Evolutionary conservation across 2,797 vertebrate genomes (phyloP), one percentile per base, ranked within the genome.

Genomic region (Loriculus beryllinus): DNA sequence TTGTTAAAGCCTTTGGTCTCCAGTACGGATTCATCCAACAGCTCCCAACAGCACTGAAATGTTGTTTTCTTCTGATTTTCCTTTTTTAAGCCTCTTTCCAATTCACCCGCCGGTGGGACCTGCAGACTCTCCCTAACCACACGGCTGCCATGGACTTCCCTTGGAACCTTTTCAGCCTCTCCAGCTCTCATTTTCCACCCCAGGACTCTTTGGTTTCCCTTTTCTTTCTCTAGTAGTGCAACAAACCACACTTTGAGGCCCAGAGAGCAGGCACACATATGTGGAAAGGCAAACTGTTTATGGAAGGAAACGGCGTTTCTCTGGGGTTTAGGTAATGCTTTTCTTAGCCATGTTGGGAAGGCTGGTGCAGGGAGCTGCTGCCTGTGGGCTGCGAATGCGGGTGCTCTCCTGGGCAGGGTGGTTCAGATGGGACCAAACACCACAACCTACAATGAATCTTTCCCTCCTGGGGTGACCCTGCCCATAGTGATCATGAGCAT

Each of bases 281-380:
- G 10, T 43, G 60, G 87, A 72, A 75, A 71, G 23, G 8, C 43
- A 48, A 71, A 67, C 6, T 63, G 69, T 48, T 70, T 48, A 12
- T 77, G 77, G 80, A 84, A 76, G 39, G 67, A 68, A 51, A 10
- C 3, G 5, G 21, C 1, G 0, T 43, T 74, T 56, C 10, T 4
- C 17, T 2, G 35, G 67, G 23, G 8, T 86, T 86, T 42, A 2
- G 21, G 39, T 11, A 4, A 16, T 3, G 35, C 31, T 57, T 69
- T 51, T 25, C 28, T 33, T 18, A 70, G 80, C 68, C 0, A 0
- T 7, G 2, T 1, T 1, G 16, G 42, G 43, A 31, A 26, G n/a
- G 26, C 0, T 3, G 33, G 6, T 10, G 20, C 49, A 29, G 71
- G 62, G 21, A 77, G 40, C 43, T 0, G 2, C 1, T 33, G 67